These are phyloP conservation scores for Dolichoris vasculosae DNA, from an alignment of 1,140 invertebrate species.

Conservation along the genomic window DNA sequence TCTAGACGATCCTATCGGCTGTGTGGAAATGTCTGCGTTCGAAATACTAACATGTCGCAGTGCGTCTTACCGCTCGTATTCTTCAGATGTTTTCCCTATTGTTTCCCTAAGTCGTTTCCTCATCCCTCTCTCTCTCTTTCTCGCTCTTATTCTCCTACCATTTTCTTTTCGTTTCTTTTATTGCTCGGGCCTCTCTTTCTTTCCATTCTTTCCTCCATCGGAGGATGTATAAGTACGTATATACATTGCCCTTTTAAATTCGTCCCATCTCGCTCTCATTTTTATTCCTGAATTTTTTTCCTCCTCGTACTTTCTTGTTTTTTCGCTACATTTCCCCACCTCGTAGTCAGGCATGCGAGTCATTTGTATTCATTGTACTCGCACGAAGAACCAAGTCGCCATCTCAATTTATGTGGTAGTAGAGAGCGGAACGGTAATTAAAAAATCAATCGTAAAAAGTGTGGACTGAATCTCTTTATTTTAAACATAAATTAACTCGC, in stretches of 20 bases:
- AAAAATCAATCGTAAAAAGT: slow-evolving; percentile 33
- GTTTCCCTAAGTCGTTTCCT: not conserved
- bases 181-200: not conserved
- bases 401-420: not conserved
- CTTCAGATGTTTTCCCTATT: not conserved
- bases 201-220: too few relatives aligned
- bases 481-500: not conserved
- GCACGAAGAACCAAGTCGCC: not conserved
- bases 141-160: not conserved
- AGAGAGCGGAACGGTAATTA: slow-evolving; percentile 23
- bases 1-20: slow-evolving; percentile 54
- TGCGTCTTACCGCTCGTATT: slow-evolving; percentile 19
- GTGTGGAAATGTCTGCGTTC: slow-evolving; percentile 53
- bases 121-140: slow-evolving; percentile 8
- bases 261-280: not conserved
- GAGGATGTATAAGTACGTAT: too few relatives aligned
- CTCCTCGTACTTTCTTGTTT: not conserved
- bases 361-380: slow-evolving; percentile 33
- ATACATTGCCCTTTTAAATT: not conserved
- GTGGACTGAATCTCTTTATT: slow-evolving; percentile 1
- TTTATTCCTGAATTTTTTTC: slow-evolving; percentile 2
- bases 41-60: slow-evolving; percentile 50
- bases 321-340: not conserved
- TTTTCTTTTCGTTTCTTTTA: not conserved
- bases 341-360: not conserved